Percentiles rank a stretch among this genome's conserved stretches.
phyloP scores from a whole-genome alignment of 2,888 invertebrate genomes.

The Ernsta delagoae region DNA sequence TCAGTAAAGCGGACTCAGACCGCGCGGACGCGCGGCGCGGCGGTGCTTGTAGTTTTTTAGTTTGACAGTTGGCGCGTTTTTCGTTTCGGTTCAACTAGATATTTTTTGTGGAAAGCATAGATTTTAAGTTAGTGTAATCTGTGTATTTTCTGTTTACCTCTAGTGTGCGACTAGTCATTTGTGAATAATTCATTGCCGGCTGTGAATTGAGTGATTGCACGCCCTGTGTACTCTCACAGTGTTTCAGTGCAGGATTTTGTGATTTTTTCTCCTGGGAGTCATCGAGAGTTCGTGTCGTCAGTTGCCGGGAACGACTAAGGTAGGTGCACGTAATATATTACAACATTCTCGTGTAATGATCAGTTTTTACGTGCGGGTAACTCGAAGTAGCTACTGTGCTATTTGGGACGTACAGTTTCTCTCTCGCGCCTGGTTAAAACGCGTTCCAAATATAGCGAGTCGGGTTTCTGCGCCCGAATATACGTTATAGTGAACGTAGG shows the following conservation, averaged over 20 bases:
- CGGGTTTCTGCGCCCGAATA: constrained; percentile 49
- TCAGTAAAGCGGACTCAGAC: constrained; percentile 81
- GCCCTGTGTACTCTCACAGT: constrained; percentile 73
- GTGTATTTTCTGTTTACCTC: constrained; percentile 78
- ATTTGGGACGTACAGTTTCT: constrained; percentile 65
- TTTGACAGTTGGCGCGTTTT: constrained; percentile 85
- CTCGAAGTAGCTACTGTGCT: constrained; percentile 45
- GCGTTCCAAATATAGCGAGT: constrained; percentile 75
- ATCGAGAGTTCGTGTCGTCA: constrained; percentile 59
- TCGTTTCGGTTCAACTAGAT: constrained; percentile 73
- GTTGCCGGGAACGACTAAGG: constrained; percentile 67
- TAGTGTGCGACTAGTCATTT: constrained; percentile 79
- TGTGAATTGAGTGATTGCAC: constrained; percentile 78
- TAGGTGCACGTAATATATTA: constrained; percentile 54
- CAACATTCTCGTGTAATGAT: constrained; percentile 27
- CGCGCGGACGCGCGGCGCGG: constrained; percentile 79
- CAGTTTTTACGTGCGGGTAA: constrained; percentile 27
- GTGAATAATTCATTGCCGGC: constrained; percentile 74
- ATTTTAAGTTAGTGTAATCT: constrained; percentile 82
- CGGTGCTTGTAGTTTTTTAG: constrained; percentile 84
- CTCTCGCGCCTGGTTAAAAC: constrained; percentile 57
- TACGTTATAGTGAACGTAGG: constrained; percentile 40
- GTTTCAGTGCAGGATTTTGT: constrained; percentile 76
- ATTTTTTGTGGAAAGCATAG: constrained; percentile 79
- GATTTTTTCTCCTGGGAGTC: constrained; percentile 70